A percentile compares a stretch with the other conserved stretches of the same genome.
These are phyloP conservation scores for Nesidiocoris tenuis DNA, from an alignment of 2,888 invertebrate genomes.

Conservation along the genomic window DNA sequence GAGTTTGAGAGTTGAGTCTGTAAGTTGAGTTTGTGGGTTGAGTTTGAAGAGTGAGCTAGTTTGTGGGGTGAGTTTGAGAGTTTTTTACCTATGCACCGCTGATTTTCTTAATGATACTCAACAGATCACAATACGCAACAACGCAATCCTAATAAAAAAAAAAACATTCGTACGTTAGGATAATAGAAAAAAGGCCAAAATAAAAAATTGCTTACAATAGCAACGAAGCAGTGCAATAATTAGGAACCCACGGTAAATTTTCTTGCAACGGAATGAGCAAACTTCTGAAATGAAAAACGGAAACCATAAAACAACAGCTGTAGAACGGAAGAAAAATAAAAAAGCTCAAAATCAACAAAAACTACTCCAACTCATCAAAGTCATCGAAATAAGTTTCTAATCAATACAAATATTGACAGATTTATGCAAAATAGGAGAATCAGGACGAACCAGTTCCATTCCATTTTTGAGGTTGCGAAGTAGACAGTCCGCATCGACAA, in stretches of 20 bases:
- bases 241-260: background rate
- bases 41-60: too few species aligned
- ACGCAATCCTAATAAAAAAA: background rate
- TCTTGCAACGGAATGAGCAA: constrained; percentile 19
- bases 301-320: constrained; percentile 1
- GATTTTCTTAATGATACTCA: background rate
- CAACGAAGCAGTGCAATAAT: constrained; percentile 1
- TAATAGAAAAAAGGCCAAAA: background rate
- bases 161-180: too few species aligned
- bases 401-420: constrained; percentile 22
- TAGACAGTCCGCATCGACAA: constrained; percentile 48
- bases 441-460: constrained; percentile 52
- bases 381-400: too few species aligned
- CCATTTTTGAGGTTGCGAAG: constrained; percentile 46
- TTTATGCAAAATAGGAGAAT: background rate
- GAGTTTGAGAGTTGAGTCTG: too few species aligned
- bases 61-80: too few species aligned
- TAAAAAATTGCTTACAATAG: constrained; percentile 11
- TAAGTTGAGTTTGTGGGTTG: too few species aligned
- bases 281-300: constrained; percentile 23
- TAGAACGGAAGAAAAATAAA: constrained; percentile 11
- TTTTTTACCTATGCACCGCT: too few species aligned
- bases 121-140: background rate
- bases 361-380: background rate
- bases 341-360: constrained; percentile 3